phyloP scores from a whole-genome alignment of 2,113 vertebrate genomes.

The Apistogramma diplotaenia region DNA sequence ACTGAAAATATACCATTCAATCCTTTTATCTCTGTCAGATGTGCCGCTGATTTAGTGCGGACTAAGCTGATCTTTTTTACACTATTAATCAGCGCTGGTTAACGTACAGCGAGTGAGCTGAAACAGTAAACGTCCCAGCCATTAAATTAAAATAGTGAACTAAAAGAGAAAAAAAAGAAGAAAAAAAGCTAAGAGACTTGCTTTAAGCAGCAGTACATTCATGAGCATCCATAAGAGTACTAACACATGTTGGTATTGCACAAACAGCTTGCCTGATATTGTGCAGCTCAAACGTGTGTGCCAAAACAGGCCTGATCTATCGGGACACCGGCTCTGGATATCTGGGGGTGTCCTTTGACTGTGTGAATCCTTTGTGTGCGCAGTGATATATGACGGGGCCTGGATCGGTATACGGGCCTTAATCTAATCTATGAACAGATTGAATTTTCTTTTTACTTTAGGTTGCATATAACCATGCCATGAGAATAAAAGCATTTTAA shows the following conservation, averaged over 20 bases:
- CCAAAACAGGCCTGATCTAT: too few species aligned
- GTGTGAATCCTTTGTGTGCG: neutral
- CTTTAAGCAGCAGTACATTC: neutral
- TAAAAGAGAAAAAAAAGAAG: neutral
- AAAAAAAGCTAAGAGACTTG: neutral
- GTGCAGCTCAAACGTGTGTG: neutral
- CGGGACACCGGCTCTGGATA: neutral
- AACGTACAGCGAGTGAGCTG: neutral
- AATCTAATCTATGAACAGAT: too few species aligned
- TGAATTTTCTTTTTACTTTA: too few species aligned
- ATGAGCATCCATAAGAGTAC: neutral
- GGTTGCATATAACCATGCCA: too few species aligned
- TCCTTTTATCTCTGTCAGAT: neutral
- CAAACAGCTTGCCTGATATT: neutral
- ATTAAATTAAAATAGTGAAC: neutral
- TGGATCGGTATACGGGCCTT: too few species aligned
- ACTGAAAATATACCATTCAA: neutral
- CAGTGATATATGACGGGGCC: neutral
- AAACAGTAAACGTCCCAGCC: neutral
- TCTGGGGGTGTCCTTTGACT: neutral
- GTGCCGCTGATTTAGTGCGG: neutral
- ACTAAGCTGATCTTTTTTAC: neutral
- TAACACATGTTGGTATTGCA: neutral
- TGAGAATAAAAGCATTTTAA: too few species aligned
- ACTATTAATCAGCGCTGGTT: neutral